A percentile compares a stretch with the other conserved stretches of the same genome.
phyloP scores from a whole-genome alignment of 2,888 invertebrate species.

The Drosophila multiciliata region DNA sequence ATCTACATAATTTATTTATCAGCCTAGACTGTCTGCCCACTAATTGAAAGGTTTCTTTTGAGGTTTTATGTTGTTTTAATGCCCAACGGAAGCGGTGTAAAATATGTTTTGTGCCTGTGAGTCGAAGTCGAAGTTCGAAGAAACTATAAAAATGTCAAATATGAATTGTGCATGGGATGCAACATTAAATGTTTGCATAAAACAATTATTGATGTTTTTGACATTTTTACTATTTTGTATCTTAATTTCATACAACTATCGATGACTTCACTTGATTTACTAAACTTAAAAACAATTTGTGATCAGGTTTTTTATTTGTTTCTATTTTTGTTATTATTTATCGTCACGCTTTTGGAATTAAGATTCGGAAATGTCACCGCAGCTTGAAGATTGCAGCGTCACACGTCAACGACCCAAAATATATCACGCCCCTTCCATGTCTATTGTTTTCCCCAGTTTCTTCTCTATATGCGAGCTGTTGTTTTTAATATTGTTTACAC shows the following conservation, averaged over 20 bases:
- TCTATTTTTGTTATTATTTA: not conserved
- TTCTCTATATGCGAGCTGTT: not conserved
- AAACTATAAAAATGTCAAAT: constrained; percentile 27
- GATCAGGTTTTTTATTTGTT: not conserved
- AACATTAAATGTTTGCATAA: not conserved
- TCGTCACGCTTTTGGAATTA: constrained; percentile 15
- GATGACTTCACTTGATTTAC: constrained; percentile 5
- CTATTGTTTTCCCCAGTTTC: not conserved
- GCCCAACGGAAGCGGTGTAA: constrained; percentile 47
- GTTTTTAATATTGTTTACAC: not conserved
- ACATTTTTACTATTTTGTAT: not conserved
- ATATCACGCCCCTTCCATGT: not conserved
- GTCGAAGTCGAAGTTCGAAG: too few species aligned
- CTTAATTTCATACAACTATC: not conserved
- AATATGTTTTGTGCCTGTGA: constrained; percentile 15
- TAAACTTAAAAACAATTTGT: constrained; percentile 4
- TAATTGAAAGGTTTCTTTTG: constrained; percentile 51
- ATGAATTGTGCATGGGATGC: not conserved
- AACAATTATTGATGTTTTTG: not conserved
- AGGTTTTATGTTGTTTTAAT: constrained; percentile 20
- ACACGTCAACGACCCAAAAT: constrained; percentile 37
- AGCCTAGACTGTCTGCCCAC: not conserved
- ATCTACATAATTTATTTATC: constrained; percentile 45
- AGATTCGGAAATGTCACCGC: constrained; percentile 11
- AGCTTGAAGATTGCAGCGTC: constrained; percentile 1